These are phyloP conservation scores for Poeciliopsis turrubarensis DNA, from an alignment of 2,113 vertebrate species.

Conservation along the genomic window DNA sequence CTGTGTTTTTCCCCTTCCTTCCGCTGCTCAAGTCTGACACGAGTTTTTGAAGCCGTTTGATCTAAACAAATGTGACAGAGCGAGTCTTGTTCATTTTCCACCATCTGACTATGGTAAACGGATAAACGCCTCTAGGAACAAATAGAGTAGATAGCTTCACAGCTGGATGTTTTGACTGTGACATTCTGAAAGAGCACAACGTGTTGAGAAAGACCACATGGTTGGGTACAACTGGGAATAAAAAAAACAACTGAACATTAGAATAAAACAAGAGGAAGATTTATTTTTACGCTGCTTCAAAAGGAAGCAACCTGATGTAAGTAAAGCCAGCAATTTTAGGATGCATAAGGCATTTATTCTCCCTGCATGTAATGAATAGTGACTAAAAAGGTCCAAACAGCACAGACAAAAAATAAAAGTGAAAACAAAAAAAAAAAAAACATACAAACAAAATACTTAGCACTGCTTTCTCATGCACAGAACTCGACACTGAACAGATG, in stretches of 20 bases:
- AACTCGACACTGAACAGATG: neutral
- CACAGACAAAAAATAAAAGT: constrained; percentile 30
- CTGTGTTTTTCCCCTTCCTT: constrained; percentile 23
- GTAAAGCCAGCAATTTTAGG: neutral
- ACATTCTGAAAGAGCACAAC: constrained; percentile 51
- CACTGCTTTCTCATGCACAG: constrained; percentile 2
- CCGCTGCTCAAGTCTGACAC: constrained; percentile 17
- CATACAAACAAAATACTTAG: constrained; percentile 22
- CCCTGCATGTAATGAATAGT: neutral
- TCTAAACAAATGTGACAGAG: constrained; percentile 47
- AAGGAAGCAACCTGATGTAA: constrained; percentile 24
- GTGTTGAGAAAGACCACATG: constrained; percentile 28
- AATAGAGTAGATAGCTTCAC: constrained; percentile 49
- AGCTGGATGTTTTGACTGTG: constrained; percentile 59
- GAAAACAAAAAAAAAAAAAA: neutral
- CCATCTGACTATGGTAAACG: constrained; percentile 36
- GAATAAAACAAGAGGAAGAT: neutral
- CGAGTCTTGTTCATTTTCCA: constrained; percentile 46
- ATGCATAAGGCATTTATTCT: neutral
- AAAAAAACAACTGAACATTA: neutral
- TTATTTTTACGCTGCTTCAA: constrained; percentile 9
- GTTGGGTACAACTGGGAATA: constrained; percentile 7
- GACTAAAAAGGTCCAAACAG: constrained; percentile 12
- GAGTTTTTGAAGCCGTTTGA: constrained; percentile 12
- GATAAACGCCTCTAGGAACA: constrained; percentile 39